Evolutionary conservation across 2,797 vertebrate species (phyloP), one percentile per base, ranked within the genome.

Genomic region (Cossypha polioptera): DNA sequence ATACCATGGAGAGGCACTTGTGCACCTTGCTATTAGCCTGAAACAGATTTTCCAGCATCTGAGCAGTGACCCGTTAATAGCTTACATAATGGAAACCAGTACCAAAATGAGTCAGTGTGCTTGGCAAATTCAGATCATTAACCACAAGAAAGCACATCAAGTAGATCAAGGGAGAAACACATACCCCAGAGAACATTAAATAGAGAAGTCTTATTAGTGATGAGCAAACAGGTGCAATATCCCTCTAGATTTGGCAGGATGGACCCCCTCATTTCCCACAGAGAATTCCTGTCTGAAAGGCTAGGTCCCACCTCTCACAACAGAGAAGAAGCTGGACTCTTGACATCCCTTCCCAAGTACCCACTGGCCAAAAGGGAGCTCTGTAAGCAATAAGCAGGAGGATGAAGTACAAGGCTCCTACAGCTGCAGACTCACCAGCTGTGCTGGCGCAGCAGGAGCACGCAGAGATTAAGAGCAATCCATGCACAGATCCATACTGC

Each of bases 81-180:
- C 90, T 96, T 90, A 89, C 83, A 74, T 96, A 96, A 97, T 89
- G 91, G 94, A 96, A 95, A 96, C 68, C 84, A 90, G 73, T 82
- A 94, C 71, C 78, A 88, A 95, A 97, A 94, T 95, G 94, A 97
- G 96, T 94, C 94, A 94, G 69, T 90, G 78, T 59, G 45, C 92
- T 90, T 91, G 95, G 93, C 84, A 96, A 96, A 94, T 80, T 94
- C 93, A 93, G 66, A 95, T 88, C 85, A 93, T 95, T 92, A 96
- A 85, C 94, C 81, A 61, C 10, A 19, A 66, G 84, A 96, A 94
- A 77, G 72, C 0, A 1, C 82, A 88, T 92, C 87, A 53, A 69
- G 89, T 69, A 76, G 87, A 91, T 80, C 89, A 55, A 88, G 89
- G 82, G 91, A 96, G 76, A 94, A 92, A 75, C 72, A 66, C 61